Conservation (phyloP, 2,888 invertebrate species). For the Allolobophora icterica region DNA sequence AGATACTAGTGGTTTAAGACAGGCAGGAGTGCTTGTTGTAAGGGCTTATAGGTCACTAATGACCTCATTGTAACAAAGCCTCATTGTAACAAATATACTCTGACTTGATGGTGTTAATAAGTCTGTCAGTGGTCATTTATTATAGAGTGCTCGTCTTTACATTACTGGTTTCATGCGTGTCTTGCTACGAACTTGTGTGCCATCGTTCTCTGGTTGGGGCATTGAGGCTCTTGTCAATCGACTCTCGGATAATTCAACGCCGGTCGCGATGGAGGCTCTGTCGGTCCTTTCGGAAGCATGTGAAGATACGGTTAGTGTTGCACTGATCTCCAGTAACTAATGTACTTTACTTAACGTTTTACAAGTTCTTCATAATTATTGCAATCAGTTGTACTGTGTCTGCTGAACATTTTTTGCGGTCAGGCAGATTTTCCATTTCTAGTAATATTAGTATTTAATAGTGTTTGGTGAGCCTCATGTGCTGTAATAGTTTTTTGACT, state of each 20-base stretch:
- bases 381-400: not conserved
- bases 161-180: conserved; percentile 89
- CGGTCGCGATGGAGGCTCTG: conserved; percentile 81
- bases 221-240: conserved; percentile 83
- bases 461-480: not conserved
- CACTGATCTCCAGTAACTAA: not conserved
- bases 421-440: not conserved
- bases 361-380: not conserved
- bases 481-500: not conserved
- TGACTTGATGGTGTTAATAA: too few relatives aligned
- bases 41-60: too few relatives aligned
- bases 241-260: conserved; percentile 81
- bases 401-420: not conserved
- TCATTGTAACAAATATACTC: too few relatives aligned
- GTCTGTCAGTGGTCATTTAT: not conserved
- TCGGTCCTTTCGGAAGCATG: conserved; percentile 89
- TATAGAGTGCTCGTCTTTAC: conserved; percentile 74
- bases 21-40: too few relatives aligned
- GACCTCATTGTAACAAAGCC: too few relatives aligned
- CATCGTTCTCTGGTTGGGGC: conserved; percentile 75
- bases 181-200: conserved; percentile 73
- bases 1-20: too few relatives aligned
- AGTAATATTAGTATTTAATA: not conserved
- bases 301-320: conserved; percentile 77
- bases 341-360: not conserved